Base-by-base conservation (phyloP, 2,888 invertebrate species). In the Diplolepis rosae region DNA sequence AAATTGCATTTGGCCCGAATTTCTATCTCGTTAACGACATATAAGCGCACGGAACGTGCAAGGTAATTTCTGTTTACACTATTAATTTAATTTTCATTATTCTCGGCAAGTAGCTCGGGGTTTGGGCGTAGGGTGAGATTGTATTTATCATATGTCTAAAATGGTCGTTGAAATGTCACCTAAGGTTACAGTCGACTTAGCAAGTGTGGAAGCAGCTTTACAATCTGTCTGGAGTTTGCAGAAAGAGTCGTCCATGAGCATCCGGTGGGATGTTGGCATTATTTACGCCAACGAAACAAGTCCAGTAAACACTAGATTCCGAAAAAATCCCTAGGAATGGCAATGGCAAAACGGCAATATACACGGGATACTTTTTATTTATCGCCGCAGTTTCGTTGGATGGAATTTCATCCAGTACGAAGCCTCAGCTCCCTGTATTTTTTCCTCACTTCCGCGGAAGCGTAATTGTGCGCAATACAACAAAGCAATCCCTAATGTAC, bases 201-300 rank as follows among this genome's bases (percentile, higher is more conserved):
- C 68, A 69, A 68, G 66, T 70, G 66, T 73, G 75, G 74, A 75
- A 77, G 71, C 77, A 74, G 79, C 78, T 83, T 83, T 82, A 82
- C 81, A 81, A 80, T 81, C 71, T 74, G 52, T 68, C 67, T 67
- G 76, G 79, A 45, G 77, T 81, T 81, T 70, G 73, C 73, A 75
- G 80, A 82, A 82, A 81, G 79, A 81, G 73, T 76, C 77, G 75
- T 79, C 76, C 75, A 76, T 79, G 79, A 78, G 78, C 71, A 79
- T 82, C 82, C 82, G 81, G 78, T 74, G 75, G 71, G 69, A 76
- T 70, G 79, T 79, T 79, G 75, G 77, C 77, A 80, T 84, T 84
- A 85, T 84, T 84, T 84, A 84, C 80, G 83, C 71, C 77, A 73
- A 73, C 78, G 81, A 82, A 82, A 82, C 82, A 83, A 82, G 83